Percentiles rank a stretch among this genome's conserved stretches.
Evolutionary conservation across 2,113 vertebrate genomes (phyloP).

Genomic region (Columbina picui): DNA sequence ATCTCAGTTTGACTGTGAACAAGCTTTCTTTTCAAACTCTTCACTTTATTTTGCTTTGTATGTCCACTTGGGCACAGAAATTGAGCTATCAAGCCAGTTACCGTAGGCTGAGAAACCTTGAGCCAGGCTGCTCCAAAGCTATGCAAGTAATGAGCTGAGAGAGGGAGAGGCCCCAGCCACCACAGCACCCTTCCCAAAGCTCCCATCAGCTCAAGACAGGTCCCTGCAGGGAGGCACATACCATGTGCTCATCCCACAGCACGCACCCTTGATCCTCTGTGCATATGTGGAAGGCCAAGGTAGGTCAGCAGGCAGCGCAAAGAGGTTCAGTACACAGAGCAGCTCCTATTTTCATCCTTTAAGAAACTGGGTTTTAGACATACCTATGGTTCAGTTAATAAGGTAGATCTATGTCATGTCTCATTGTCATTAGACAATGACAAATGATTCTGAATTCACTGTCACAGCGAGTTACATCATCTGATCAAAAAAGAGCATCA

Average conservation of each 20-base stretch:
- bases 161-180: neutral
- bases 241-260: neutral
- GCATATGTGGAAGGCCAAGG: neutral
- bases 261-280: neutral
- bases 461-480: neutral
- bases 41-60: neutral
- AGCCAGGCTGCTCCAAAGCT: neutral
- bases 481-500: neutral
- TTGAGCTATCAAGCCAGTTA: neutral
- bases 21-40: neutral
- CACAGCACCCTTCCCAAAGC: neutral
- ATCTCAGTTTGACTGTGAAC: neutral
- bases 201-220: neutral
- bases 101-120: neutral
- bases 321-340: neutral
- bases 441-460: rapidly evolving
- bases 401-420: neutral
- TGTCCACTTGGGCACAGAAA: neutral
- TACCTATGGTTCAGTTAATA: neutral
- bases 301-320: neutral
- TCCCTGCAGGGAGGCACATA: neutral
- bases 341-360: neutral
- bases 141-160: neutral
- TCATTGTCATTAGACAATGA: neutral
- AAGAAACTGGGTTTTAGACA: neutral